Evolutionary conservation across 2,797 vertebrate species (phyloP), one percentile per base, ranked within the genome.

Genomic region (Danio jaintianensis): DNA sequence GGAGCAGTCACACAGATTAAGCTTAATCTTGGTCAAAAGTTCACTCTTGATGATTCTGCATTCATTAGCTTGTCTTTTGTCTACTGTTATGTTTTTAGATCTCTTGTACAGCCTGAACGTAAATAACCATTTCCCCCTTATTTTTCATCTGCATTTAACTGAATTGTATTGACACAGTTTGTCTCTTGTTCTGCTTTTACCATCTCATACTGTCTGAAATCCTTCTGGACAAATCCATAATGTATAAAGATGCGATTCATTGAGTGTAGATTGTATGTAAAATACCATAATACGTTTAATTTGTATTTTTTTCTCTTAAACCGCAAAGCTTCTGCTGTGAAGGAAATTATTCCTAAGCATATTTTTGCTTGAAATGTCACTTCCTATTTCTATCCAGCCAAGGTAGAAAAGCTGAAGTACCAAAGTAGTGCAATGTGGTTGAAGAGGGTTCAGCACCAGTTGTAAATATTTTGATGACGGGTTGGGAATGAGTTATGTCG

Each of bases 361-460:
- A 67, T 63, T 70, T 77, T 77, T 64, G 64, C 64, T 62, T 81
- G 55, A 75, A 69, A 69, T 75, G 38, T 16, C 64, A 70, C 80
- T 82, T 77, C 66, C 45, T 56, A 18, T 70, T 77, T 77, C 66
- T 76, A 71, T 69, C 66, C 80, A 77, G 80, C 80, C 74, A 70
- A 77, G 73, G 74, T 82, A 82, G 64, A 82, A 70, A 70, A 82
- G 74, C 74, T 77, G 55, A 82, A 76, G 73, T 70, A 77, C 80
- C 73, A 82, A 82, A 82, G 80, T 76, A 55, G 64, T 70, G 53
- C 79, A 67, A 75, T 52, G 64, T 75, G 80, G 58, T 73, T 71
- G 74, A 70, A 7, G 8, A 70, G n/a, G 58, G 73, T 63, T 76
- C 8, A 77, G 70, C 56, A 82, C n/a, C 55, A 76, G 56, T 53